Base-by-base conservation (phyloP, 2,797 vertebrate genomes). In the Chrysolophus pictus region DNA sequence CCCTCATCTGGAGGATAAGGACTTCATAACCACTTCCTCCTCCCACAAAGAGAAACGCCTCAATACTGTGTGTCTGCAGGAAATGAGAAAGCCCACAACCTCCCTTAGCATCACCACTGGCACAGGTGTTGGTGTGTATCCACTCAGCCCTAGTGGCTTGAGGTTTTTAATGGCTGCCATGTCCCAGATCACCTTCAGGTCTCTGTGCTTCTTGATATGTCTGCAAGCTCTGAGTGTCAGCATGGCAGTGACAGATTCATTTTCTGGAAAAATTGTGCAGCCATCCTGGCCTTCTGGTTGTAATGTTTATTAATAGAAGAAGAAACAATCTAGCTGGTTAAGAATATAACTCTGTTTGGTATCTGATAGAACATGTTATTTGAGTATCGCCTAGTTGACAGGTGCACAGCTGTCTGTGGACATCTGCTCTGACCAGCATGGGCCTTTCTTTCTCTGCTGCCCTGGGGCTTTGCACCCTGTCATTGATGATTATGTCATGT, bases 401-500 rank as follows among this genome's bases (percentile, higher is more conserved):
- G 62, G 73, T 1, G 3, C 85, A 56, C 79, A 91, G 73, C 82
- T 95, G 92, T 81, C 67, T 3, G 5, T 56, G 51, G 79, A 88
- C 47, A 90, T 76, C 82, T 2, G 63, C 78, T 88, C 88, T 89
- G 83, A 94, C 70, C 22, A 81, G 46, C 33, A 13, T 59, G 80
- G 72, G 84, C 78, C 67, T 74, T 84, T 42, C 49, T 79, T 77
- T 94, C 69, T 63, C 6, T n/a, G 22, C 14, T 86, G 71, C 76
- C 59, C 60, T 88, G 63, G 80, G 67, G 70, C 80, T 95, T 91
- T 95, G 70, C 1, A 1, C 74, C 74, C 73, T 92, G 92, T 95
- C 92, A 68, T 24, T 90, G 93, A 65, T 78, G 88, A 89, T 95
- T 91, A 94, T 84, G 60, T 94, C 59, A 53, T 8, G 31, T 88